Evolutionary conservation across 2,888 invertebrate genomes (phyloP).

Genomic region (Pterostichus madidus): DNA sequence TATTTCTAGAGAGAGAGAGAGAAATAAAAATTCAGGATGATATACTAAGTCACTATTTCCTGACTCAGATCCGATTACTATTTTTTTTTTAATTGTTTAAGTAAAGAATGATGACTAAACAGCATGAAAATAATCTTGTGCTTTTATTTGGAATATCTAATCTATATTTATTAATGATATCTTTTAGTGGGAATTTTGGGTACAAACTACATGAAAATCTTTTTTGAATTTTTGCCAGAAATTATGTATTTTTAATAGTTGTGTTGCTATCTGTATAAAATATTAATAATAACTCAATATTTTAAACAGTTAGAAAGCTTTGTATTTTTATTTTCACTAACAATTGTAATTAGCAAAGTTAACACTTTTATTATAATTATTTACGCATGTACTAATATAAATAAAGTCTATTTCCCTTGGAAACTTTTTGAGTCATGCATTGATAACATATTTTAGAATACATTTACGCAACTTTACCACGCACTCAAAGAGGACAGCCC

Average conservation of each 20-base stretch:
- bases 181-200: not conserved
- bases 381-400: not conserved
- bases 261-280: not conserved
- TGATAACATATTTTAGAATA: conserved; percentile 82
- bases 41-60: no score
- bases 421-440: no score
- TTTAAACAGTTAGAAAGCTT: not conserved
- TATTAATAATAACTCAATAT: conserved; percentile 15
- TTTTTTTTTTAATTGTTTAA: no score
- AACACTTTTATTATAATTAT: not conserved
- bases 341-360: conserved; percentile 8
- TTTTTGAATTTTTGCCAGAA: conserved; percentile 20
- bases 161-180: conserved; percentile 33
- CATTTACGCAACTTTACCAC: conserved; percentile 95
- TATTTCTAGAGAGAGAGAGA: no score
- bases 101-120: no score
- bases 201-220: conserved; percentile 4
- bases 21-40: no score
- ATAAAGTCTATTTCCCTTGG: no score
- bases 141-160: not conserved
- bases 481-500: conserved; percentile 96
- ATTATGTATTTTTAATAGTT: not conserved
- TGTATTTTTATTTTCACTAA: conserved; percentile 8
- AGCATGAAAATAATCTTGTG: no score
- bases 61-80: no score